phyloP scores from a whole-genome alignment of 2,888 invertebrate species.

The Drosophila parthenogenetica region DNA sequence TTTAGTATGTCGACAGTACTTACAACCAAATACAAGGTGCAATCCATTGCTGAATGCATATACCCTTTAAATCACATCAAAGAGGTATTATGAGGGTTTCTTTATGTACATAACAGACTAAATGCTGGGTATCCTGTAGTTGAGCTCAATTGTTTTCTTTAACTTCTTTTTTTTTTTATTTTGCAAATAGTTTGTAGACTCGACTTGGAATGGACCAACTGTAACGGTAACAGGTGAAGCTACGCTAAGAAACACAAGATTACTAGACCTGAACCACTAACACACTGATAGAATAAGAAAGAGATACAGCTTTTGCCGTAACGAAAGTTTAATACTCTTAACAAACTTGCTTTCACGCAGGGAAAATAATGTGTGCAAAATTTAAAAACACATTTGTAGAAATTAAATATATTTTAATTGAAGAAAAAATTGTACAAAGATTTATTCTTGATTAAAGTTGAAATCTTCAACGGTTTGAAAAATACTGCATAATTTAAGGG shows the following conservation, averaged over 20 bases:
- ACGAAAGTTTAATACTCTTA: constrained; percentile 40
- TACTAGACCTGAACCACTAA: constrained; percentile 71
- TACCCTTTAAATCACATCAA: constrained; percentile 3
- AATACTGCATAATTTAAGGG: too few relatives aligned
- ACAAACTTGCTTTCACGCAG: neutral
- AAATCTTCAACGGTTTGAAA: too few relatives aligned
- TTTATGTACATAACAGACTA: neutral
- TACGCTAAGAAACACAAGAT: constrained; percentile 58
- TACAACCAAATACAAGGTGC: constrained; percentile 42
- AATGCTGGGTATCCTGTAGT: neutral
- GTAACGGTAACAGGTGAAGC: constrained; percentile 46
- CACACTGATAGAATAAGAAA: constrained; percentile 39
- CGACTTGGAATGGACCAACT: constrained; percentile 36
- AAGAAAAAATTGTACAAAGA: too few relatives aligned
- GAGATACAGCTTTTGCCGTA: constrained; percentile 29
- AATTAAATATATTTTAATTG: too few relatives aligned
- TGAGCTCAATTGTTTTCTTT: constrained; percentile 3
- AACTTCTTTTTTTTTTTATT: too few relatives aligned
- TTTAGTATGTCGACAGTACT: constrained; percentile 59
- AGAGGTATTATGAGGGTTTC: neutral
- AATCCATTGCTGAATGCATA: constrained; percentile 40
- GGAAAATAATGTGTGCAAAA: neutral
- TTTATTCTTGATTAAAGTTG: too few relatives aligned
- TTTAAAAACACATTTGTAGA: too few relatives aligned
- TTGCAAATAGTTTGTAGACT: constrained; percentile 28